phyloP scores from a whole-genome alignment of 1,140 invertebrate species.

The Aphelenchoides avenae region DNA sequence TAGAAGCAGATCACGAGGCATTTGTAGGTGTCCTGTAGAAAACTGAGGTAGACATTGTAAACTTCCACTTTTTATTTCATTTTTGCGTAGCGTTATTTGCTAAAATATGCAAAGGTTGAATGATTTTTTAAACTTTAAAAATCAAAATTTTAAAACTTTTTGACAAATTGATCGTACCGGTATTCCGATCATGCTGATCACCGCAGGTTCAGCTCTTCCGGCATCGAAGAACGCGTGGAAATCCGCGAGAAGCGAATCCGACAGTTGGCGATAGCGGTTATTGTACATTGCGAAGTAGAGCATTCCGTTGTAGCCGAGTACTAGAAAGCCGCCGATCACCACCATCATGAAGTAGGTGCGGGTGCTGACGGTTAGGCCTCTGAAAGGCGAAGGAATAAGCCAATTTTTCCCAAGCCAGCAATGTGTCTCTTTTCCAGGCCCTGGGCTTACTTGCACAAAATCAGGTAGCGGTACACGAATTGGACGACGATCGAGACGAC shows the following conservation, averaged over 20 bases:
- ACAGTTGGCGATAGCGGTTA: background rate
- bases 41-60: background rate
- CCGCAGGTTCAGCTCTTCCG: slow-evolving; percentile 1
- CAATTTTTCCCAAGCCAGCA: too few relatives aligned
- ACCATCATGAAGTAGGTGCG: background rate
- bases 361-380: background rate
- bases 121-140: background rate
- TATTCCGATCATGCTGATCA: slow-evolving; percentile 9
- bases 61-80: background rate
- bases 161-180: slow-evolving; percentile 3
- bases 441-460: slow-evolving; percentile 3
- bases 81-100: too few relatives aligned
- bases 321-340: background rate
- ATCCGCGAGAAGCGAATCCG: background rate
- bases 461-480: slow-evolving; percentile 4
- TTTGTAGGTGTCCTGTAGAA: background rate
- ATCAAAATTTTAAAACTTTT: too few relatives aligned
- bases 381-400: background rate
- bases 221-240: slow-evolving; percentile 1
- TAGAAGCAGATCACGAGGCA: background rate
- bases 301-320: slow-evolving; percentile 6
- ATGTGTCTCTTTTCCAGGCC: too few relatives aligned
- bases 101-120: background rate
- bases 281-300: slow-evolving; percentile 6
- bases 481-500: slow-evolving; percentile 8